These are phyloP conservation scores for Ceyx cyanopectus DNA, from an alignment of 2,113 vertebrate species.

Conservation along the genomic window DNA sequence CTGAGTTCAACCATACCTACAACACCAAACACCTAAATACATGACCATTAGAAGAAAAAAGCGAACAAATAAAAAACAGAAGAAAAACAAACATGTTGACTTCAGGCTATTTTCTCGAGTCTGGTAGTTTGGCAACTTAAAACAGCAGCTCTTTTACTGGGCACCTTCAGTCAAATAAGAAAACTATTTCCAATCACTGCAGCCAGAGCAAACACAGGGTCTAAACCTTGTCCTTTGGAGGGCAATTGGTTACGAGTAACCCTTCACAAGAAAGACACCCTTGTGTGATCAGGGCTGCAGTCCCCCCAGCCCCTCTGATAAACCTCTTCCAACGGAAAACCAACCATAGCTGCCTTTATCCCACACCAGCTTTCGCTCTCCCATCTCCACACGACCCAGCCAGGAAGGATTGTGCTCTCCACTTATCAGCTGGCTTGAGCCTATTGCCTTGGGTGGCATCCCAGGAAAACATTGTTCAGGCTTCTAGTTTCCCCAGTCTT, in stretches of 20 bases:
- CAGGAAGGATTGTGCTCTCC: not conserved
- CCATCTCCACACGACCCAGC: not conserved
- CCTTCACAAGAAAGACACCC: not conserved
- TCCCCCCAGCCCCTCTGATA: not conserved
- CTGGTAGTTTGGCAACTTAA: not conserved
- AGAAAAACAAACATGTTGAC: not conserved
- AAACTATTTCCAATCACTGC: not conserved
- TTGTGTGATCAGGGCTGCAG: not conserved
- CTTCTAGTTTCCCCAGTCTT: fast-evolving
- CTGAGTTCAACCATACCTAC: no score
- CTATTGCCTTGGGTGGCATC: not conserved
- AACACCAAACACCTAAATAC: no score
- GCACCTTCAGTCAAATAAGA: not conserved
- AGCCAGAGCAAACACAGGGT: not conserved
- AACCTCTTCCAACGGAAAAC: not conserved
- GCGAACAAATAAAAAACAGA: no score
- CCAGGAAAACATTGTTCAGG: not conserved
- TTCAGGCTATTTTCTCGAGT: not conserved
- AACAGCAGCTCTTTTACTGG: not conserved
- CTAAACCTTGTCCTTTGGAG: not conserved
- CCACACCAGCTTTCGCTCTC: not conserved
- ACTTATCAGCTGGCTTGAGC: not conserved
- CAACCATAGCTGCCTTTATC: not conserved
- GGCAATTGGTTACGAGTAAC: not conserved
- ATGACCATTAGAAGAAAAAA: no score